Percentiles rank a stretch among this genome's conserved stretches.
phyloP scores from a whole-genome alignment of 2,113 vertebrate genomes.

The Montifringilla adamsi region DNA sequence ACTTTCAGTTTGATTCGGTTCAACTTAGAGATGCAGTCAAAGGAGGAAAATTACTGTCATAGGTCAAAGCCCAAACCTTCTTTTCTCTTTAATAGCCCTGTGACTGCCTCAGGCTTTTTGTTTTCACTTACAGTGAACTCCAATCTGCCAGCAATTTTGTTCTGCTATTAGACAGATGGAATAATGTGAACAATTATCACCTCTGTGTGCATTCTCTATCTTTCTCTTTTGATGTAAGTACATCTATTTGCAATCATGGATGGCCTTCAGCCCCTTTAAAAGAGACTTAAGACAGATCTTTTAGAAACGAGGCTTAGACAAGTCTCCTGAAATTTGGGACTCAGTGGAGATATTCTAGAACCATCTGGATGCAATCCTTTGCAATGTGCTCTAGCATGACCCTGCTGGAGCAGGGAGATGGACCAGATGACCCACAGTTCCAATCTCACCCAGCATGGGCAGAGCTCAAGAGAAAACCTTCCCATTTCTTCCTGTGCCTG shows the following conservation, averaged over 20 bases:
- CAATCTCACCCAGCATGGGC: neutral
- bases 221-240: neutral
- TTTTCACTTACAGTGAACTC: constrained; percentile 20
- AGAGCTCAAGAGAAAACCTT: neutral
- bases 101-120: constrained; percentile 29
- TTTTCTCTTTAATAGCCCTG: constrained; percentile 1
- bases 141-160: constrained; percentile 7
- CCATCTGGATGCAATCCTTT: neutral
- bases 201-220: neutral
- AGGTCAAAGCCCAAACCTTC: constrained; percentile 22
- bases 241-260: neutral
- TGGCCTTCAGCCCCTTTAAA: neutral
- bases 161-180: constrained; percentile 28
- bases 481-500: neutral
- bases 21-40: neutral
- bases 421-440: neutral
- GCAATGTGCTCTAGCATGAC: neutral
- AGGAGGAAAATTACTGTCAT: neutral
- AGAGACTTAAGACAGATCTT: neutral
- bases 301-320: neutral
- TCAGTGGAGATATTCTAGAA: neutral
- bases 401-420: neutral
- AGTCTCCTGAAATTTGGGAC: neutral
- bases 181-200: constrained; percentile 35
- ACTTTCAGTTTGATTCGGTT: neutral